These are phyloP conservation scores for Saccostrea cuccullata DNA, from an alignment of 1,140 invertebrate species.

Conservation along the genomic window DNA sequence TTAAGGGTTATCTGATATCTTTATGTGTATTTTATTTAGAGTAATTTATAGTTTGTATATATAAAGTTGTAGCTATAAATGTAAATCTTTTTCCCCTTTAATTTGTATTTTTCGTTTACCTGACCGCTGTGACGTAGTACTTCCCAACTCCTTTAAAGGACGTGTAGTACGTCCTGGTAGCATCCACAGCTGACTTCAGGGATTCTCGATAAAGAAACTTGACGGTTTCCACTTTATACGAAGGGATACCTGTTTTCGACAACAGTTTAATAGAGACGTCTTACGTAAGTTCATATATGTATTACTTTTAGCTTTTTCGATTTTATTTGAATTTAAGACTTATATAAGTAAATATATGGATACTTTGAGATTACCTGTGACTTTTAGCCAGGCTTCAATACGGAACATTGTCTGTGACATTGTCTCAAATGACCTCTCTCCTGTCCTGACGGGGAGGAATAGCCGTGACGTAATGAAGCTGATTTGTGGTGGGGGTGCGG, in stretches of 20 bases:
- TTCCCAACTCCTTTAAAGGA: conserved; percentile 5
- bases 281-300: too few species aligned
- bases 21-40: too few species aligned
- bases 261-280: background rate
- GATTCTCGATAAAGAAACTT: conserved; percentile 34
- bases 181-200: conserved; percentile 3
- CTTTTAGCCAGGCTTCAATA: conserved; percentile 56
- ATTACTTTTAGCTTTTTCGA: too few species aligned
- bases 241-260: conserved; percentile 26
- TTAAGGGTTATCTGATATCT: too few species aligned
- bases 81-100: too few species aligned
- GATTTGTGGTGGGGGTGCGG: conserved; percentile 22
- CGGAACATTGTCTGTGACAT: conserved; percentile 58
- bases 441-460: conserved; percentile 53
- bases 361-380: conserved; percentile 43
- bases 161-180: background rate
- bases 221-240: conserved; percentile 41
- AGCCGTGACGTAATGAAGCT: conserved; percentile 52
- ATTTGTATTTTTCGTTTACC: background rate
- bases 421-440: conserved; percentile 52
- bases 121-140: conserved; percentile 43
- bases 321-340: background rate
- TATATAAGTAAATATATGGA: too few species aligned
- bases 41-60: too few species aligned
- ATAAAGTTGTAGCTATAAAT: too few species aligned